These are phyloP conservation scores for Pogonophryne albipinna DNA, from an alignment of 2,797 vertebrate genomes.

Conservation along the genomic window DNA sequence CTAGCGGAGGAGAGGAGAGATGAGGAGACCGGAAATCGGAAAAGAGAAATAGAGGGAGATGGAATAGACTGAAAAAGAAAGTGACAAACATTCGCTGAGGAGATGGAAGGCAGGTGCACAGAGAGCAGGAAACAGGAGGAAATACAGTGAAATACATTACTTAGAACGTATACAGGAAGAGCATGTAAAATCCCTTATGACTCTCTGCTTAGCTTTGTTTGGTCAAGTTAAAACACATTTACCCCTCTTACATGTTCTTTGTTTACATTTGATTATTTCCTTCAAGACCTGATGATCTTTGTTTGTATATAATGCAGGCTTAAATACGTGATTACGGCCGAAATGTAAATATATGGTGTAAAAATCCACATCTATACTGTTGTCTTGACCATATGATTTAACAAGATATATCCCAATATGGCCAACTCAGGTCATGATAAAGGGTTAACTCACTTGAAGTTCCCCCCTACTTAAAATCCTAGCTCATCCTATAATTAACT, in stretches of 20 bases:
- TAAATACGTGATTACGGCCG: neutral
- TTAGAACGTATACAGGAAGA: conserved; percentile 1
- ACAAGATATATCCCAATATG: neutral
- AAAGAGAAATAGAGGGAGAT: conserved; percentile 64
- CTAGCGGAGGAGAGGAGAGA: conserved; percentile 45
- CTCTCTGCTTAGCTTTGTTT: neutral
- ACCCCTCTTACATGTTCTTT: neutral
- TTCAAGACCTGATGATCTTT: neutral
- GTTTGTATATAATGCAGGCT: no score
- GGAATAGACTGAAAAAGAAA: conserved; percentile 34
- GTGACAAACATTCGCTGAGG: neutral
- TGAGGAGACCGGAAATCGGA: conserved; percentile 70
- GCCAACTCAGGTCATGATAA: conserved; percentile 10
- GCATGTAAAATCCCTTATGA: neutral
- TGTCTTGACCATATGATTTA: conserved; percentile 7
- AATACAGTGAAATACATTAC: conserved; percentile 15
- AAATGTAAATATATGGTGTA: neutral
- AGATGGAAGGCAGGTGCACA: neutral
- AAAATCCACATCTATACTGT: neutral
- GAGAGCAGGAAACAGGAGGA: conserved; percentile 5
- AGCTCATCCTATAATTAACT: conserved; percentile 64
- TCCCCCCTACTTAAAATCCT: conserved; percentile 22
- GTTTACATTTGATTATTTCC: neutral
- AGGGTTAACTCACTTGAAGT: conserved; percentile 22
- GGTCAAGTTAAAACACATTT: neutral